Evolutionary conservation across 2,797 vertebrate genomes (phyloP).

Genomic region (Sebastes flavidus): DNA sequence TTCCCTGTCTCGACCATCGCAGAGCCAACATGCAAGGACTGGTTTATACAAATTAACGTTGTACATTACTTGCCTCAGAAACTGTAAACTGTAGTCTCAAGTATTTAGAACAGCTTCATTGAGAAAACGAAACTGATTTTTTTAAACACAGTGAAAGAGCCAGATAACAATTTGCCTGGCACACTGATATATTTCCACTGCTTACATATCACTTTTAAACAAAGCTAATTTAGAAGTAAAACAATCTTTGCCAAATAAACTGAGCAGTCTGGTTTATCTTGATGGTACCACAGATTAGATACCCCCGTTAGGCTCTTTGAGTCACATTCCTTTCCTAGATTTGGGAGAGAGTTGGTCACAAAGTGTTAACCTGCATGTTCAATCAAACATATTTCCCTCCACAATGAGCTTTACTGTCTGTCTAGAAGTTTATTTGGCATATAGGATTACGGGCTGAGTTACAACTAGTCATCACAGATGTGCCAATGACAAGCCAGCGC

Average conservation of each 20-base stretch:
- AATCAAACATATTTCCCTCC: not conserved
- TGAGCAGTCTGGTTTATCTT: not conserved
- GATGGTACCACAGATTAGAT: not conserved
- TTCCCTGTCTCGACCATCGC: not conserved
- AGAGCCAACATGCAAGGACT: not conserved
- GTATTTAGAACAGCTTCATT: not conserved
- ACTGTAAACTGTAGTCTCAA: not conserved
- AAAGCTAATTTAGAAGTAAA: not conserved
- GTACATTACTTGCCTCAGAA: not conserved
- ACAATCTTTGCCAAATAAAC: not conserved
- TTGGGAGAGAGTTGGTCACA: not conserved
- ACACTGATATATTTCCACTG: not conserved
- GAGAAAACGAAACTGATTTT: not conserved
- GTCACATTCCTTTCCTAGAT: conserved; percentile 1
- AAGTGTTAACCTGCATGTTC: not conserved
- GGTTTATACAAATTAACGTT: not conserved
- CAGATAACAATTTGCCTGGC: not conserved
- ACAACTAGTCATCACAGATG: conserved; percentile 11
- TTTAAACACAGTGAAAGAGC: not conserved
- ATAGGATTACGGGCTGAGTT: not conserved
- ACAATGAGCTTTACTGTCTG: not conserved
- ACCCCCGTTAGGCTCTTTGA: not conserved
- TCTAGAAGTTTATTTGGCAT: not conserved
- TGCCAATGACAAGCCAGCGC: conserved; percentile 53
- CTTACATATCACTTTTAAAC: not conserved